Evolutionary conservation across 2,113 vertebrate species (phyloP).

Genomic region (Gadus chalcogrammus): DNA sequence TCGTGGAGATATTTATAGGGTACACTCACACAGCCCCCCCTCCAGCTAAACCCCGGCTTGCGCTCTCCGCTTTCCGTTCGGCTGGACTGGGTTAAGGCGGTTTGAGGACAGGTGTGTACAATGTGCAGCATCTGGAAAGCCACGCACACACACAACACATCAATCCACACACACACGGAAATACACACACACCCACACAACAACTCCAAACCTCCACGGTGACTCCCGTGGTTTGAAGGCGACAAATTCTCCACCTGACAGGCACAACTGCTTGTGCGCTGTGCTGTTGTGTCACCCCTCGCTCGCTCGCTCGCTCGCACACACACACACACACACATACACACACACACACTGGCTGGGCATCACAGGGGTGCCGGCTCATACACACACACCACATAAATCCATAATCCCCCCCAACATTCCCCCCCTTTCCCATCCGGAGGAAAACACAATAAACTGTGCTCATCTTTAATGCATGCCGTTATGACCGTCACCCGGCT

Average conservation of each 20-base stretch:
- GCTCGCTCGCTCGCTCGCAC: not conserved
- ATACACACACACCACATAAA: constrained; percentile 51
- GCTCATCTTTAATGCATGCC: constrained; percentile 75
- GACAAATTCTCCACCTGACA: no score
- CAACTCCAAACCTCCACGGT: not conserved
- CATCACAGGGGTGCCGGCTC: constrained; percentile 5
- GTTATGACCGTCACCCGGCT: constrained; percentile 50
- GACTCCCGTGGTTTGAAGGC: no score
- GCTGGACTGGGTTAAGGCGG: no score
- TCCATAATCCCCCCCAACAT: constrained; percentile 56
- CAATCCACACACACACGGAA: not conserved
- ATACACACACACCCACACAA: not conserved
- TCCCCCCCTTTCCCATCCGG: constrained; percentile 52
- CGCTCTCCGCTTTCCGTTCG: no score
- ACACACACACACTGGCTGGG: not conserved
- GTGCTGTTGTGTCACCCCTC: no score
- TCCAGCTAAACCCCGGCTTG: no score
- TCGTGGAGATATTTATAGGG: no score
- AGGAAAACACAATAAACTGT: constrained; percentile 73
- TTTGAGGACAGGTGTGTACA: no score
- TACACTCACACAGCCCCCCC: no score
- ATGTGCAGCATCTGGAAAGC: no score
- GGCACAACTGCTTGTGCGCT: not conserved
- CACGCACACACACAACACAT: no score
- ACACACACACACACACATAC: constrained; percentile 11